Conservation (phyloP, 2,888 invertebrate genomes). For the Syritta pipiens region DNA sequence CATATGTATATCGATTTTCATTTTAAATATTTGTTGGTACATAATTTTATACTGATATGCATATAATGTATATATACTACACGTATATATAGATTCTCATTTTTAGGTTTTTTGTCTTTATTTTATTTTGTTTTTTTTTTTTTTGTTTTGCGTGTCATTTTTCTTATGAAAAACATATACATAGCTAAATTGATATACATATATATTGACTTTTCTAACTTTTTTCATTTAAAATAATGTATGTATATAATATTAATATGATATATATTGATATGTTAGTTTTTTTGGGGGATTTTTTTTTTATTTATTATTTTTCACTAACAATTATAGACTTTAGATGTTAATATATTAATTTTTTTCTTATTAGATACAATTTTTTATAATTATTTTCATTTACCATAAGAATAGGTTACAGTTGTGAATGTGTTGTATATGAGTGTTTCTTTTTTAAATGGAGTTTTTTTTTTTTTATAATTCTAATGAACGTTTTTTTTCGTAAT, state of each 20-base stretch:
- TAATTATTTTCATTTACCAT: slow-evolving; percentile 59
- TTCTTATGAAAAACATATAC: slow-evolving; percentile 29
- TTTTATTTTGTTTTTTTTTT: slow-evolving; percentile 14
- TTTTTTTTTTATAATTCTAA: slow-evolving; percentile 44
- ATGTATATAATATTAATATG: slow-evolving; percentile 47
- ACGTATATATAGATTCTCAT: slow-evolving; percentile 19
- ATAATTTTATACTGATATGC: slow-evolving; percentile 57
- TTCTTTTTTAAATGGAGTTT: slow-evolving; percentile 31
- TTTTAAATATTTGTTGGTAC: slow-evolving; percentile 41
- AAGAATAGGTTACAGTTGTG: slow-evolving; percentile 58
- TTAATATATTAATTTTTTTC: slow-evolving; percentile 2
- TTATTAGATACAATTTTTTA: slow-evolving; percentile 45
- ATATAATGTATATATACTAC: slow-evolving; percentile 36
- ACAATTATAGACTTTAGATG: slow-evolving; percentile 29
- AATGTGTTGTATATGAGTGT: slow-evolving; percentile 47
- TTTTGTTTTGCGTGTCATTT: background rate
- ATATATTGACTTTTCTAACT: slow-evolving; percentile 21
- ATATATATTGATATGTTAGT: slow-evolving; percentile 55
- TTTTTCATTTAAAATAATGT: slow-evolving; percentile 32
- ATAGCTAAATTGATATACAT: slow-evolving; percentile 32
- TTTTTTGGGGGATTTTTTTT: slow-evolving; percentile 17
- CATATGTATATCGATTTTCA: slow-evolving; percentile 32
- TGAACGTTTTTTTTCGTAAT: slow-evolving; percentile 29
- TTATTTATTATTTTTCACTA: slow-evolving; percentile 18
- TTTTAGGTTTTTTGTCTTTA: slow-evolving; percentile 19